Evolutionary conservation across 1,140 invertebrate genomes (phyloP).

Genomic region (Anastrepha ludens): DNA sequence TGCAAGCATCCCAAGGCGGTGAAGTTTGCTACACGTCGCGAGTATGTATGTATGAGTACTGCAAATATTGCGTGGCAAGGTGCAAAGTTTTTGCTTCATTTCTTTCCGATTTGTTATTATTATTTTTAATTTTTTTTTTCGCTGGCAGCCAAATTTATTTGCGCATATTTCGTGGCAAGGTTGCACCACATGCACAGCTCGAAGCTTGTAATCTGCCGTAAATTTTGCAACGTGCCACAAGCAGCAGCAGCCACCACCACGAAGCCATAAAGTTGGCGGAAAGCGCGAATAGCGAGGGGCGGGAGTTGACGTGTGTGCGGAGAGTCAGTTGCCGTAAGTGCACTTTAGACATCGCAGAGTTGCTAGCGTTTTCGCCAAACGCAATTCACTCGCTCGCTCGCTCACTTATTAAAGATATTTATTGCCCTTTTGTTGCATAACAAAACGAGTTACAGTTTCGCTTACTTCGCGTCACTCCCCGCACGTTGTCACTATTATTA

Average conservation of each 20-base stretch:
- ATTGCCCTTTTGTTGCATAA: conserved; percentile 45
- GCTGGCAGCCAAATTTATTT: conserved; percentile 6
- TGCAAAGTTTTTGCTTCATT: not conserved
- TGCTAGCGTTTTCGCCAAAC: not conserved
- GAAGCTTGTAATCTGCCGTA: conserved; percentile 47
- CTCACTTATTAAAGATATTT: not conserved
- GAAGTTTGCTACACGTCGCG: not conserved
- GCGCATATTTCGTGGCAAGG: conserved; percentile 41
- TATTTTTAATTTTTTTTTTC: not conserved
- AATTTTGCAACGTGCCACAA: conserved; percentile 38
- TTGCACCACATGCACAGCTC: conserved; percentile 27
- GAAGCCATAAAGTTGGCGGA: too few relatives aligned
- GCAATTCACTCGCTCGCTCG: not conserved
- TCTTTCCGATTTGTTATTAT: not conserved
- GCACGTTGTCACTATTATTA: not conserved
- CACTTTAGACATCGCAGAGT: not conserved
- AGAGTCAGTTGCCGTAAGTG: not conserved
- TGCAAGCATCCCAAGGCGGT: not conserved
- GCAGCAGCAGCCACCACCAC: not conserved
- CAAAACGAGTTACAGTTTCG: not conserved
- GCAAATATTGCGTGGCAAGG: not conserved
- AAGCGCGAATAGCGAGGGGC: not conserved
- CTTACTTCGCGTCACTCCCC: not conserved
- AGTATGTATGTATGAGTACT: not conserved
- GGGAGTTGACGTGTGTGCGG: not conserved